Evolutionary conservation across 2,113 vertebrate species (phyloP).

Genomic region (Accipiter cooperii): DNA sequence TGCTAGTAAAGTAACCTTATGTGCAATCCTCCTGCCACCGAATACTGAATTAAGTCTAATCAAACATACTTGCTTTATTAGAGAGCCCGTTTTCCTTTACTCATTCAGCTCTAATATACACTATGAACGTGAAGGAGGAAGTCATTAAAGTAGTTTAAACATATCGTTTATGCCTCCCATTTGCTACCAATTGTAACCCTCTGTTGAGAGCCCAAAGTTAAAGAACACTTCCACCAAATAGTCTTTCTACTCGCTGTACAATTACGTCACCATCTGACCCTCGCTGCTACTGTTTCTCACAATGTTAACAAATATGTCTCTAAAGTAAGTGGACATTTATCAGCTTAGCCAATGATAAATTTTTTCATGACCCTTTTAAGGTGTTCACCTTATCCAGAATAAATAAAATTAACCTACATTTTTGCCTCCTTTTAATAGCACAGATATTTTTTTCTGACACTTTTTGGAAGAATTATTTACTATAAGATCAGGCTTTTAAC

Average conservation of each 20-base stretch:
- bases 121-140: background rate
- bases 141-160: slow-evolving; percentile 13
- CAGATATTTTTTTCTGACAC: slow-evolving; percentile 5
- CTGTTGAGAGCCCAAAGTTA: background rate
- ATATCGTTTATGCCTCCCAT: background rate
- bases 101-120: background rate
- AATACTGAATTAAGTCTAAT: slow-evolving; percentile 3
- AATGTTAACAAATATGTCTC: background rate
- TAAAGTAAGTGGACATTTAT: slow-evolving; percentile 13
- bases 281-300: background rate
- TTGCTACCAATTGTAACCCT: background rate
- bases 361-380: slow-evolving; percentile 52
- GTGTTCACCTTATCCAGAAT: slow-evolving; percentile 19
- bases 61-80: slow-evolving; percentile 28
- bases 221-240: background rate
- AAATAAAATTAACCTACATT: slow-evolving; percentile 32
- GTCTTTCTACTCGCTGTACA: background rate
- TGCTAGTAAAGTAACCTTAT: background rate
- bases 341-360: background rate
- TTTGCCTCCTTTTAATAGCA: slow-evolving; percentile 34
- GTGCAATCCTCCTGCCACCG: background rate
- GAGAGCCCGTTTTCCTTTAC: background rate
- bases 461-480: slow-evolving; percentile 41
- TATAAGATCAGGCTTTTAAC: slow-evolving; percentile 45
- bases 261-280: background rate